Evolutionary conservation across 2,797 vertebrate genomes (phyloP).

Genomic region (Florisuga fusca): DNA sequence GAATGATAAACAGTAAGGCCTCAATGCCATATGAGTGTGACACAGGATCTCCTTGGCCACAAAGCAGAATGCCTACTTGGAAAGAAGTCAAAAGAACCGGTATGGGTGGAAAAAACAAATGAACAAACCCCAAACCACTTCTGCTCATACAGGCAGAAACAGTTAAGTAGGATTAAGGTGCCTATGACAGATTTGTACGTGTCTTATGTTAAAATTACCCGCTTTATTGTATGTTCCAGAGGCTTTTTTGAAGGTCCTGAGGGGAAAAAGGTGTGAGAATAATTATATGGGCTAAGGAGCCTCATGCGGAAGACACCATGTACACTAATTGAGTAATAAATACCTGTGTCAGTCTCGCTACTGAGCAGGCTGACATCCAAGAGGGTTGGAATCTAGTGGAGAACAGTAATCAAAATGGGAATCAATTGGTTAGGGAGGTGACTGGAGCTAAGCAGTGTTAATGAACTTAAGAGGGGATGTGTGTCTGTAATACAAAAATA

Average conservation of each 20-base stretch:
- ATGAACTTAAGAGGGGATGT: constrained; percentile 24
- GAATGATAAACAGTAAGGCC: not conserved
- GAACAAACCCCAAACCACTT: not conserved
- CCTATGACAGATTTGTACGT: not conserved
- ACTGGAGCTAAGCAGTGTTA: constrained; percentile 7
- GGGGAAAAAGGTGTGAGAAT: not conserved
- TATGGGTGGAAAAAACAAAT: not conserved
- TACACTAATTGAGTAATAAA: not conserved
- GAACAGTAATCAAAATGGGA: not conserved
- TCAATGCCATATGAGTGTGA: not conserved
- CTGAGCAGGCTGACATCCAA: not conserved
- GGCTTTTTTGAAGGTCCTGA: not conserved
- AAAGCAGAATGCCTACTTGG: not conserved
- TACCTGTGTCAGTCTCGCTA: not conserved
- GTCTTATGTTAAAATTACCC: not conserved
- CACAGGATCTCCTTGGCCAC: not conserved
- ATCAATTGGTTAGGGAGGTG: not conserved
- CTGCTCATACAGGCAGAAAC: not conserved
- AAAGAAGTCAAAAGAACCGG: not conserved
- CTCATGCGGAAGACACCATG: not conserved
- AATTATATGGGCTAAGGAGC: not conserved
- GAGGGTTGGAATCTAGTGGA: not conserved
- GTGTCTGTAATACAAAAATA: constrained; percentile 33
- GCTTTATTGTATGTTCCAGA: not conserved
- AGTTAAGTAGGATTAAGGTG: not conserved